Evolutionary conservation across 2,113 vertebrate species (phyloP).

Genomic region (Lanius ludovicianus): DNA sequence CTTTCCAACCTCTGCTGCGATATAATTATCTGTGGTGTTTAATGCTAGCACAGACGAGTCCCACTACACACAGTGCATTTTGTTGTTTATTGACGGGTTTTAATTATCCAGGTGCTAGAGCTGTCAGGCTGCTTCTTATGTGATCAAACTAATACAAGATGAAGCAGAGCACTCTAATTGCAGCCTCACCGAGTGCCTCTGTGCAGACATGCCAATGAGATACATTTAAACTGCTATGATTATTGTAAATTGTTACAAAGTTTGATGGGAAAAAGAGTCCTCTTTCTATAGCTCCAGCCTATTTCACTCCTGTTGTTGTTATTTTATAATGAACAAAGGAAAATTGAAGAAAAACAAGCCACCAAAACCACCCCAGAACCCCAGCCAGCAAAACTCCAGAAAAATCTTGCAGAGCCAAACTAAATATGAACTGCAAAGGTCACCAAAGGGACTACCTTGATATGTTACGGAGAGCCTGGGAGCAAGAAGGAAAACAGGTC

Average conservation of each 20-base stretch:
- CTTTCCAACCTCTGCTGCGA: not conserved
- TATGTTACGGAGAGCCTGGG: not conserved
- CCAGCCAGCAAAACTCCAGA: not conserved
- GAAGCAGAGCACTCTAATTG: not conserved
- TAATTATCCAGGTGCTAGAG: conserved; percentile 43
- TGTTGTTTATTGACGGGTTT: conserved; percentile 44
- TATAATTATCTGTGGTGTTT: conserved; percentile 20
- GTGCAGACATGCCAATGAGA: not conserved
- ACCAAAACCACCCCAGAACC: not conserved
- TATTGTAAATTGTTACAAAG: not conserved
- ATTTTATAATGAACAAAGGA: not conserved
- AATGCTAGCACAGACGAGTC: conserved; percentile 4
- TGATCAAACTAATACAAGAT: conserved; percentile 4
- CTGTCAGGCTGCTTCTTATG: conserved; percentile 7
- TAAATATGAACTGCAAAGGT: not conserved
- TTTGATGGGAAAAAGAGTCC: not conserved
- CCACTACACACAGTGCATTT: conserved; percentile 5
- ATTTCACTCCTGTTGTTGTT: not conserved
- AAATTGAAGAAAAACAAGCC: not conserved
- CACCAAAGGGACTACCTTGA: not conserved
- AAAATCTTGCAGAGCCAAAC: not conserved
- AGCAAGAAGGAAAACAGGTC: not conserved
- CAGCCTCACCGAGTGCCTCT: not conserved
- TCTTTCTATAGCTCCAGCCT: not conserved
- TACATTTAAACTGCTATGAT: not conserved